Base-by-base conservation (phyloP, 2,797 vertebrate species). In the Thamnophis elegans region DNA sequence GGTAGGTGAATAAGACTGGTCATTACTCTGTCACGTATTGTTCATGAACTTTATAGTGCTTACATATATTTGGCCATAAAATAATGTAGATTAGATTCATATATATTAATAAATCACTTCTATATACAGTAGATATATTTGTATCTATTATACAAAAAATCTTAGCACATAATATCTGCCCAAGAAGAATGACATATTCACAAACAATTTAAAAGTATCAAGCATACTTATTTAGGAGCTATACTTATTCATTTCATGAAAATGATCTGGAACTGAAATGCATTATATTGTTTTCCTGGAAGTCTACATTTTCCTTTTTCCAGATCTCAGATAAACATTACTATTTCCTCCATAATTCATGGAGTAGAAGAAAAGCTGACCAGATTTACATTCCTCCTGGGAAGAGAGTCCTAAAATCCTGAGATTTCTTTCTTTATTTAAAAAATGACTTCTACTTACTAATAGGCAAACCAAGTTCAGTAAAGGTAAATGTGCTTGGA, bases 201-300 rank as follows among this genome's bases (percentile, higher is more conserved):
- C 58, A 51, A 51, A 53, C 73, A 91, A 82, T 92, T 36, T 86
- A 58, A 53, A 53, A 88, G 65, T 88, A 54, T 12, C 87, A 92
- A 93, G 56, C 36, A 20, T 3, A 18, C 28, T 73, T 54, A 13
- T 58, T 85, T 56, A 22, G 47, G 51, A 87, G 47, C 26, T 85
- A 12, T 18, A 88, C 26, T 36, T 91, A 85, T 16, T 36, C 54
- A 59, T n/a, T 36, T 56, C 8, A 4, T 62, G 26, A 91, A 59
- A 93, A 88, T 56, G 85, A 88, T 20, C 89, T 90, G 60, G 12
- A 90, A 92, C 0, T 89, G n/a, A 95, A 93, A 11, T 13, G 54
- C 36, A 68, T 85, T 93, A 26, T 92, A 55, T 47, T 90, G 51
- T 58, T 89, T 86, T 51, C 54, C 2, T 32, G 60, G 68, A 95